phyloP scores from a whole-genome alignment of 2,797 vertebrate species.

The Chiropotes sagulatus region DNA sequence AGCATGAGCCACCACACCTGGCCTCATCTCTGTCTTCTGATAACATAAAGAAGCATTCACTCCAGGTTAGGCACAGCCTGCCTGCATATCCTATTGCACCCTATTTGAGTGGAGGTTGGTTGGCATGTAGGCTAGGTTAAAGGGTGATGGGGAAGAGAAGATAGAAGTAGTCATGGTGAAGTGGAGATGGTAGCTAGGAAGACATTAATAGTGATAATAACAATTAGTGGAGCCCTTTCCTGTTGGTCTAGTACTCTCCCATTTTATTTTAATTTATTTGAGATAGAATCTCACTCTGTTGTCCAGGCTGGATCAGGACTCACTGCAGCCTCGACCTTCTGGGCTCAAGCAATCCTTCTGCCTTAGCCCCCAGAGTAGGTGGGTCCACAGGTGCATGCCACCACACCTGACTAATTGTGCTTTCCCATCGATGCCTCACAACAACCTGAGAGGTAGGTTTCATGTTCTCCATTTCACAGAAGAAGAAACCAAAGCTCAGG shows the following conservation, averaged over 20 bases:
- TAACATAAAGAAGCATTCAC: neutral
- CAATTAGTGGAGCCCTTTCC: neutral
- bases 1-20: neutral
- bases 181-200: neutral
- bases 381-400: neutral
- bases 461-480: neutral
- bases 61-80: neutral
- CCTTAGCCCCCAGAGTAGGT: neutral
- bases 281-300: neutral
- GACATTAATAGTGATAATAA: neutral
- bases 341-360: neutral
- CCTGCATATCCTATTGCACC: neutral
- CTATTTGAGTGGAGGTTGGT: neutral
- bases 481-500: neutral
- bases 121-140: neutral
- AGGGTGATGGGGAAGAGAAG: neutral
- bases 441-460: neutral
- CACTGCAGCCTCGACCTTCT: neutral
- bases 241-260: constrained; percentile 15
- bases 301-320: neutral
- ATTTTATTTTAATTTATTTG: neutral
- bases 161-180: neutral
- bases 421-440: neutral
- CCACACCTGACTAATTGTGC: neutral
- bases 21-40: neutral